phyloP scores from a whole-genome alignment of 1,140 invertebrate genomes.

The Nephila pilipes region DNA sequence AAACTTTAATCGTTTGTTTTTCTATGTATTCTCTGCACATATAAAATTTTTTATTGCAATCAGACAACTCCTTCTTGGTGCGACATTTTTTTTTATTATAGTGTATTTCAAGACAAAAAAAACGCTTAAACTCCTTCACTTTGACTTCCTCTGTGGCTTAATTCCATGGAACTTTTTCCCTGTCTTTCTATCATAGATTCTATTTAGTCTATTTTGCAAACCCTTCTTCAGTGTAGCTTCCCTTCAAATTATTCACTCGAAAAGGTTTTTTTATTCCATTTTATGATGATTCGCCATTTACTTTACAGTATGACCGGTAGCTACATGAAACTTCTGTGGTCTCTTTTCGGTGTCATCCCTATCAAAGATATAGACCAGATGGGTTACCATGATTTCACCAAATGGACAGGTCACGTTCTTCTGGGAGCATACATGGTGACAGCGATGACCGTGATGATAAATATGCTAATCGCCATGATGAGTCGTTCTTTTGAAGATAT shows the following conservation, averaged over 20 bases:
- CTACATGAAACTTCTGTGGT: conserved; percentile 84
- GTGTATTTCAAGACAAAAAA: no score
- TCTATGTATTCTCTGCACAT: no score
- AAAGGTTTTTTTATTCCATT: not conserved
- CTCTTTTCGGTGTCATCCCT: conserved; percentile 82
- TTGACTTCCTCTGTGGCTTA: not conserved
- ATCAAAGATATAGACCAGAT: conserved; percentile 77
- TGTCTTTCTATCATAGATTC: not conserved
- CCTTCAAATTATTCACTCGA: not conserved
- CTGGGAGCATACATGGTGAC: conserved; percentile 83
- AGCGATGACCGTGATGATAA: conserved; percentile 84
- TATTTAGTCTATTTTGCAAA: not conserved
- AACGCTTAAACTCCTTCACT: no score
- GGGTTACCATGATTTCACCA: conserved; percentile 78
- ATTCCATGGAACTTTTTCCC: not conserved
- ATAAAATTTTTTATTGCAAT: no score
- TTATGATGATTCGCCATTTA: conserved; percentile 30
- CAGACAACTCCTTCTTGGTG: no score
- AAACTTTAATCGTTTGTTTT: no score
- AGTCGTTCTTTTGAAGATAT: conserved; percentile 84
- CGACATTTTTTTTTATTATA: no score
- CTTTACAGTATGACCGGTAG: conserved; percentile 82
- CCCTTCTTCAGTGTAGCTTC: not conserved
- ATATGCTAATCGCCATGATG: conserved; percentile 86
- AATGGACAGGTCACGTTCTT: conserved; percentile 80